These are phyloP conservation scores for Elaphurus davidianus DNA, from an alignment of 2,113 vertebrate genomes.

Conservation along the genomic window DNA sequence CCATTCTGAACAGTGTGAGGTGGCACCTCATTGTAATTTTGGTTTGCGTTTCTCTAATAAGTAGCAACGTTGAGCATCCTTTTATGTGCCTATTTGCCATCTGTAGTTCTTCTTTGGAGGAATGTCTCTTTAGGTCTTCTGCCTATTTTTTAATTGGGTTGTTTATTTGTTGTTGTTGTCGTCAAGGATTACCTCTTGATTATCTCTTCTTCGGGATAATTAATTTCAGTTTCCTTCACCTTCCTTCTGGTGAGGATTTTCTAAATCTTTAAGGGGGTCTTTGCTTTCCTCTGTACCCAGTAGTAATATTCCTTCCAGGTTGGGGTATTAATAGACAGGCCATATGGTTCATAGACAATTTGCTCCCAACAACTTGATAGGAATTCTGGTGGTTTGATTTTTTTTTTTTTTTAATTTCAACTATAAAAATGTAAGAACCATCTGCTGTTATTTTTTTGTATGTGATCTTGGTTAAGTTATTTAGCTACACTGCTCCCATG, in stretches of 20 bases:
- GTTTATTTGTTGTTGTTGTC: not conserved
- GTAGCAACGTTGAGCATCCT: not conserved
- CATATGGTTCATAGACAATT: constrained; percentile 62
- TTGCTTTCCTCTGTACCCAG: not conserved
- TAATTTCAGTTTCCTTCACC: constrained; percentile 19
- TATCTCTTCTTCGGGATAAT: not conserved
- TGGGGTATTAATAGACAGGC: constrained; percentile 57
- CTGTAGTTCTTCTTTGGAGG: not conserved
- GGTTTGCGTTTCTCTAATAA: not conserved
- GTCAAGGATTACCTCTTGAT: not conserved
- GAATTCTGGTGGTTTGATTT: constrained; percentile 51
- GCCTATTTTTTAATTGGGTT: not conserved
- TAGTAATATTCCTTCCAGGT: not conserved
- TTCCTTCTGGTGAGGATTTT: constrained; percentile 11
- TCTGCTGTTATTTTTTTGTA: constrained; percentile 60
- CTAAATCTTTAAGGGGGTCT: not conserved
- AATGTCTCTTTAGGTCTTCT: not conserved
- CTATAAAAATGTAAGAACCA: constrained; percentile 57
- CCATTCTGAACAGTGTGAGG: not conserved
- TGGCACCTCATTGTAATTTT: not conserved
- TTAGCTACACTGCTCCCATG: constrained; percentile 1
- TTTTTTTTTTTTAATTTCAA: constrained; percentile 46
- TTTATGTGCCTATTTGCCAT: not conserved
- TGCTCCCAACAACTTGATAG: constrained; percentile 51
- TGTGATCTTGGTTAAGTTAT: constrained; percentile 23